Conservation (phyloP, 2,113 vertebrate genomes). For the Phalacrocorax brasilianus region DNA sequence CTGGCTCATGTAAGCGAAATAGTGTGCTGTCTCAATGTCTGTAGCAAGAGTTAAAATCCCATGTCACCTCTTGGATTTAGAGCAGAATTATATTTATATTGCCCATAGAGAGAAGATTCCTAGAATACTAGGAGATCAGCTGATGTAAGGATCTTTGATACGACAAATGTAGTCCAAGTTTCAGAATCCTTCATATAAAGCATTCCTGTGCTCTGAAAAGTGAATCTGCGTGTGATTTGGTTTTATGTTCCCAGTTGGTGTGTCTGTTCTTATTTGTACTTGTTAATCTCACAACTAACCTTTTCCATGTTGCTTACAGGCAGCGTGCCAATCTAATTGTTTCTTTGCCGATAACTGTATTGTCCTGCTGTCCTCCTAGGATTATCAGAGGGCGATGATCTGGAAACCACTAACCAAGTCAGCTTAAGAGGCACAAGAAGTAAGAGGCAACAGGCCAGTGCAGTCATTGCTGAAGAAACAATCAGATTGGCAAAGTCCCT, state of each 20-base stretch:
- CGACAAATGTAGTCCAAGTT: background rate
- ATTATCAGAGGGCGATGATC: constrained; percentile 2
- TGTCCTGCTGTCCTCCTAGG: background rate
- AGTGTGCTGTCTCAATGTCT: background rate
- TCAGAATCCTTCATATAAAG: background rate
- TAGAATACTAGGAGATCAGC: background rate
- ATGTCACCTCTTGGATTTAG: background rate
- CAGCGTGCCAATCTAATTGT: background rate
- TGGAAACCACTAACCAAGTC: background rate
- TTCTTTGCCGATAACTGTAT: background rate
- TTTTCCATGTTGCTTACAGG: background rate
- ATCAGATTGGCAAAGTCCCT: background rate
- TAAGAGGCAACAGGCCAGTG: background rate
- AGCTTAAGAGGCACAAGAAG: background rate
- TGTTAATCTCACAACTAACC: background rate
- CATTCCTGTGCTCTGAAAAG: background rate
- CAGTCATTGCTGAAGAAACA: background rate
- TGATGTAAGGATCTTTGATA: background rate
- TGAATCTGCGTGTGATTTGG: background rate
- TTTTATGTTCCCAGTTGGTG: background rate
- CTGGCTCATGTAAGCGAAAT: background rate
- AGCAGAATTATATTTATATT: background rate
- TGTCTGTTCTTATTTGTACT: background rate
- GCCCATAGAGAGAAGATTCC: background rate
- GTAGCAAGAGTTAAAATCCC: background rate